Conservation (phyloP, 2,113 vertebrate genomes). For the Barbus barbus region DNA sequence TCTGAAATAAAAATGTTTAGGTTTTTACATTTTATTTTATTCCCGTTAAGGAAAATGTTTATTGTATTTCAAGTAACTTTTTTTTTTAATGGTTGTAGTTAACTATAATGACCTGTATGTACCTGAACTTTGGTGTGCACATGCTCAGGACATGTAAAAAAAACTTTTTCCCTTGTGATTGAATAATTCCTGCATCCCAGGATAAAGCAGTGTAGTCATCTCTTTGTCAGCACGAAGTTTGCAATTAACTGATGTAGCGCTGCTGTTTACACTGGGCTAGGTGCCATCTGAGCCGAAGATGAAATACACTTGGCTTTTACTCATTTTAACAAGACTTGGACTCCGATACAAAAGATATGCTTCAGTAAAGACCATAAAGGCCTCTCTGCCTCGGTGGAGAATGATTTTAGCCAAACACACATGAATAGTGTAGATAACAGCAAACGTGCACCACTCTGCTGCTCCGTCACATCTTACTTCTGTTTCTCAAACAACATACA, state of each 20-base stretch:
- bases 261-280: slow-evolving; percentile 49
- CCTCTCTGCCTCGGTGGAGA: neutral
- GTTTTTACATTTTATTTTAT: no score
- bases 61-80: no score
- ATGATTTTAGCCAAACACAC: neutral
- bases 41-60: no score
- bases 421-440: neutral
- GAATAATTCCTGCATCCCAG: neutral
- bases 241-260: slow-evolving; percentile 53
- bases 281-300: slow-evolving; percentile 36
- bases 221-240: slow-evolving; percentile 44
- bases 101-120: no score
- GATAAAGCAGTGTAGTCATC: slow-evolving; percentile 32
- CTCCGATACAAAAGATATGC: no score
- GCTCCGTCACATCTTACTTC: neutral
- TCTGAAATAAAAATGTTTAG: no score
- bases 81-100: no score
- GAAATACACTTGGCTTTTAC: slow-evolving; percentile 44
- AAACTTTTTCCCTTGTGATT: neutral
- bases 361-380: no score
- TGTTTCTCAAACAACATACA: neutral
- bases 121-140: no score
- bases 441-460: no score
- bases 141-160: no score
- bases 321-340: slow-evolving; percentile 40